A percentile compares a stretch with the other conserved stretches of the same genome.
These are phyloP conservation scores for Chironomus striatipennis DNA, from an alignment of 1,140 invertebrate genomes.

Conservation along the genomic window DNA sequence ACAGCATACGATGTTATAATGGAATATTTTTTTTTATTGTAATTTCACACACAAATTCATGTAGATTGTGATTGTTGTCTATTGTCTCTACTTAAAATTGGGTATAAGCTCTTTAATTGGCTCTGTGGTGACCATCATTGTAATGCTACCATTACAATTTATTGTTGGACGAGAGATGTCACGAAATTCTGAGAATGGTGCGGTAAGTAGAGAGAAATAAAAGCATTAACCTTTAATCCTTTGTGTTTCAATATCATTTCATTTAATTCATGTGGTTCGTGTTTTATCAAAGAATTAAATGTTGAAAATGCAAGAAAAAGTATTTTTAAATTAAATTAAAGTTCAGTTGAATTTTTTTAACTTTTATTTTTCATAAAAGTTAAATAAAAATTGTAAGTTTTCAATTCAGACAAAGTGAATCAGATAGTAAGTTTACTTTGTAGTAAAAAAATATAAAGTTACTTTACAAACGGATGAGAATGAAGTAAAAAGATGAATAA, in stretches of 20 bases:
- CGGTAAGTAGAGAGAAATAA: slow-evolving; percentile 44
- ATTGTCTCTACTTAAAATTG: slow-evolving; percentile 64
- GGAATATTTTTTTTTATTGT: slow-evolving; percentile 33
- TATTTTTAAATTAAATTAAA: too few species aligned
- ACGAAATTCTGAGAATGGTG: slow-evolving; percentile 54
- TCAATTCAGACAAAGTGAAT: too few species aligned
- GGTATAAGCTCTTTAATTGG: slow-evolving; percentile 71
- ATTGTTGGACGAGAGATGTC: slow-evolving; percentile 62
- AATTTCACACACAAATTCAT: slow-evolving; percentile 34
- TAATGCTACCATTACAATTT: slow-evolving; percentile 64
- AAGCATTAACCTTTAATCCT: background rate
- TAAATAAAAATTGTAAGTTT: too few species aligned
- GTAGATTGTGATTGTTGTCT: slow-evolving; percentile 62
- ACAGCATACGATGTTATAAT: slow-evolving; percentile 18
- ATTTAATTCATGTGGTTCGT: too few species aligned
- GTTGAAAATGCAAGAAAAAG: too few species aligned
- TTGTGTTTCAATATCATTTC: too few species aligned
- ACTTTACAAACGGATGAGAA: background rate
- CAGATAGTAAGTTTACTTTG: too few species aligned
- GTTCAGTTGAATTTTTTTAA: too few species aligned
- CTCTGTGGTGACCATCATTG: slow-evolving; percentile 54
- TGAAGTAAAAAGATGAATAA: background rate
- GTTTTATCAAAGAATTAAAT: too few species aligned
- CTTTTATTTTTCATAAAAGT: too few species aligned
- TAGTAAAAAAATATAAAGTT: too few species aligned